Conservation (phyloP, 2,888 invertebrate species). For the Athalia rosae region DNA sequence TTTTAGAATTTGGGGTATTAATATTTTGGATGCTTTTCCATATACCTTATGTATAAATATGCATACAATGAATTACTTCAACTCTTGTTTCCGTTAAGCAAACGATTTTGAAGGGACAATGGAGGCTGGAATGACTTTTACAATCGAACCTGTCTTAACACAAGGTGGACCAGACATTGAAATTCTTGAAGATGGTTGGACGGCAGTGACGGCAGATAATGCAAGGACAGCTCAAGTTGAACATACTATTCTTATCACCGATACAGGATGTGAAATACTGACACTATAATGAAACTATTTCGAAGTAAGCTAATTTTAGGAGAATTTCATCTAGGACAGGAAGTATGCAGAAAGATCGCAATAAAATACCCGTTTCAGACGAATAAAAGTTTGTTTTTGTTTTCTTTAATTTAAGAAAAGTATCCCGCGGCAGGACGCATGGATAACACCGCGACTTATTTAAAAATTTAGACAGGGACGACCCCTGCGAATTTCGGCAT, state of each 20-base stretch:
- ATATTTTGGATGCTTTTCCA: slow-evolving; percentile 5
- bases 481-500: neutral
- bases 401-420: slow-evolving; percentile 12
- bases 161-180: slow-evolving; percentile 82
- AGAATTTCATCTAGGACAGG: neutral
- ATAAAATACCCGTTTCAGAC: neutral
- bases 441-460: too few species aligned
- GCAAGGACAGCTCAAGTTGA: slow-evolving; percentile 93
- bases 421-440: neutral
- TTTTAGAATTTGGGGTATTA: neutral
- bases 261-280: slow-evolving; percentile 85
- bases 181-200: slow-evolving; percentile 93
- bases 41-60: neutral
- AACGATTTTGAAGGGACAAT: slow-evolving; percentile 83
- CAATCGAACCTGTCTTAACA: slow-evolving; percentile 92
- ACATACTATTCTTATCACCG: slow-evolving; percentile 91
- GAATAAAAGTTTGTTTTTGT: slow-evolving; percentile 21
- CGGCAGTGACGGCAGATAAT: slow-evolving; percentile 88
- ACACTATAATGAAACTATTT: slow-evolving; percentile 74
- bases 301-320: neutral
- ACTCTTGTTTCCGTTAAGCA: slow-evolving; percentile 71
- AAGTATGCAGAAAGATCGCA: neutral
- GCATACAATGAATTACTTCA: neutral
- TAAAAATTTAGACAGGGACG: neutral
- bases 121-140: slow-evolving; percentile 94